These are phyloP conservation scores for Melipona quadrifasciata DNA, from an alignment of 1,140 invertebrate genomes.

Conservation along the genomic window DNA sequence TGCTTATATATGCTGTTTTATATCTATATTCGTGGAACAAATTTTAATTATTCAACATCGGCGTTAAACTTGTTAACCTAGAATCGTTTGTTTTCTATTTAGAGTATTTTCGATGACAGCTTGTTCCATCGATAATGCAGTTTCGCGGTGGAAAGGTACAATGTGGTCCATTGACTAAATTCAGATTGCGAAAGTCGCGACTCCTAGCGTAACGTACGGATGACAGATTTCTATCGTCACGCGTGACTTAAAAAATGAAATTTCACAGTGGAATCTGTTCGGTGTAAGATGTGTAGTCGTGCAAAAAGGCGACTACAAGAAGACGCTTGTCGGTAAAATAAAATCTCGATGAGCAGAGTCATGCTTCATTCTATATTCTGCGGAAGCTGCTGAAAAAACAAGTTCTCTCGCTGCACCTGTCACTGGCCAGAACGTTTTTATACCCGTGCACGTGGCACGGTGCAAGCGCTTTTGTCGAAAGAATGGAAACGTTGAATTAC, in stretches of 20 bases:
- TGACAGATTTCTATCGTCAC: not conserved
- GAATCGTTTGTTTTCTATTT: not conserved
- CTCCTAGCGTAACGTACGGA: not conserved
- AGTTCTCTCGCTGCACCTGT: constrained; percentile 36
- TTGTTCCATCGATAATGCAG: not conserved
- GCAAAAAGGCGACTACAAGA: not conserved
- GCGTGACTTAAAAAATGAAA: too few relatives aligned
- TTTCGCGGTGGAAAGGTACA: too few relatives aligned
- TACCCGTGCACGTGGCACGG: constrained; percentile 26
- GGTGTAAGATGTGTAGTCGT: not conserved
- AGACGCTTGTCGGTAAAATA: not conserved
- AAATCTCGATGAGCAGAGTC: not conserved
- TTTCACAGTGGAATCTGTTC: not conserved
- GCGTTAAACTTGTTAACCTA: too few relatives aligned
- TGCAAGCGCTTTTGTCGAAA: not conserved
- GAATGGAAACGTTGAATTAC: constrained; percentile 12
- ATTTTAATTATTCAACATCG: not conserved
- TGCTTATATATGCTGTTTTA: not conserved
- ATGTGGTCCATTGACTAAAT: not conserved
- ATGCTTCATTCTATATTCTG: not conserved
- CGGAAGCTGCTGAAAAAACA: constrained; percentile 15
- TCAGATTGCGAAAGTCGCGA: not conserved
- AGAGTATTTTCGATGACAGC: not conserved
- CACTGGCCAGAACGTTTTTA: constrained; percentile 12
- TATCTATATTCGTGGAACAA: not conserved